phyloP scores from a whole-genome alignment of 1,140 invertebrate genomes.

The Trachymyrmex septentrionalis region DNA sequence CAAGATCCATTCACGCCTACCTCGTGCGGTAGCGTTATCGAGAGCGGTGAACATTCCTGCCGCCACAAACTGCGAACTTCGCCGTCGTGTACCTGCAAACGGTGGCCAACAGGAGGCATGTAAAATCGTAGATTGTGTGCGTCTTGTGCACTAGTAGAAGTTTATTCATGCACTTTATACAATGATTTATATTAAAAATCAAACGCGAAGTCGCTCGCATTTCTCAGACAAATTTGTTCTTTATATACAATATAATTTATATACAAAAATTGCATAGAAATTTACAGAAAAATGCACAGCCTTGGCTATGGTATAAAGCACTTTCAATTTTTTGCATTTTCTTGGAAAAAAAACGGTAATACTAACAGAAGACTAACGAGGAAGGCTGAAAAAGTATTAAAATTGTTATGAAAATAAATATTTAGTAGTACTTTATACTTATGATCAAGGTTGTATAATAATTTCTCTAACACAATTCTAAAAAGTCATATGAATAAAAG shows the following conservation, averaged over 20 bases:
- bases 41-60: conserved; percentile 85
- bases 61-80: conserved; percentile 80
- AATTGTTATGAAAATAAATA: no score
- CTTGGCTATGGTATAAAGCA: no score
- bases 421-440: no score
- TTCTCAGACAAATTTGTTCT: background rate
- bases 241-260: conserved; percentile 35
- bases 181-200: conserved; percentile 16
- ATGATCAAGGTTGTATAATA: background rate
- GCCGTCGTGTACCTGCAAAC: conserved; percentile 80
- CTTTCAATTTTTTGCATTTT: no score
- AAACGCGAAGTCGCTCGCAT: background rate
- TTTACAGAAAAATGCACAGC: background rate
- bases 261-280: conserved; percentile 25
- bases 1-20: conserved; percentile 84
- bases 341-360: no score
- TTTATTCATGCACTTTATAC: conserved; percentile 55
- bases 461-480: background rate
- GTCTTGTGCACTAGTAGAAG: conserved; percentile 6
- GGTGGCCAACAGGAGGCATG: conserved; percentile 66
- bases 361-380: no score
- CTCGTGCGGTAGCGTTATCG: conserved; percentile 84
- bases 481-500: conserved; percentile 30
- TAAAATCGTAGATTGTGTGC: conserved; percentile 52
- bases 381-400: no score